Evolutionary conservation across 2,888 invertebrate species (phyloP).

Genomic region (Phyllotreta cruciferae): DNA sequence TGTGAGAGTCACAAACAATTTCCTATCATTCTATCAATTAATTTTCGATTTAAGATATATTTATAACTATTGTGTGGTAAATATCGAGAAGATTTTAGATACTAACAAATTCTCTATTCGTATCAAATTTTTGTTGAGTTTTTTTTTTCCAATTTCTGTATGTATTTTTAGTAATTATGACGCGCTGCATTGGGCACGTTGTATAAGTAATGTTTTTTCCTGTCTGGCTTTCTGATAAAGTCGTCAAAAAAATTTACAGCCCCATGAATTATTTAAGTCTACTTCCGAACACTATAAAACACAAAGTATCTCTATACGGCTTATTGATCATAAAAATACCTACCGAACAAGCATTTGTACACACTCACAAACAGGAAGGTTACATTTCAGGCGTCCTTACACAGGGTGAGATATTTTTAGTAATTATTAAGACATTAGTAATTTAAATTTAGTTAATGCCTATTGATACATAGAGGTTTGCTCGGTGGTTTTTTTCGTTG

Average conservation of each 20-base stretch:
- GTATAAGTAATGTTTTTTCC: constrained; percentile 25
- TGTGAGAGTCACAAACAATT: too few relatives aligned
- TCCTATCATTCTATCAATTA: too few relatives aligned
- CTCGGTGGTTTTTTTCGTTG: too few relatives aligned
- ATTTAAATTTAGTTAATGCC: too few relatives aligned
- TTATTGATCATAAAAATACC: constrained; percentile 32
- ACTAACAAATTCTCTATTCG: constrained; percentile 5
- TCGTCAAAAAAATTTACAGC: constrained; percentile 33
- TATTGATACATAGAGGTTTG: too few relatives aligned
- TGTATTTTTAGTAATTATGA: constrained; percentile 21
- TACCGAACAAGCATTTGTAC: constrained; percentile 19
- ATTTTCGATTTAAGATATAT: too few relatives aligned
- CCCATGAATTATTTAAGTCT: constrained; percentile 34
- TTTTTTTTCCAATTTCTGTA: neutral
- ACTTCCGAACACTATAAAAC: constrained; percentile 35
- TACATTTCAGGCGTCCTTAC: neutral
- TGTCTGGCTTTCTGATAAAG: constrained; percentile 26
- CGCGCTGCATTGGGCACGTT: constrained; percentile 8
- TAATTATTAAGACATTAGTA: too few relatives aligned
- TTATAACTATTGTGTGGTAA: too few relatives aligned
- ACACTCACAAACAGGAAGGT: constrained; percentile 10
- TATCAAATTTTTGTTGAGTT: too few relatives aligned
- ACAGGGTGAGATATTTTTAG: neutral
- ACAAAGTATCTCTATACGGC: constrained; percentile 27
- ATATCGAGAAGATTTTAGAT: neutral